Percentiles rank a stretch among this genome's conserved stretches.
Conservation (phyloP, 2,888 invertebrate genomes). For the Polylopha cassiicola region DNA sequence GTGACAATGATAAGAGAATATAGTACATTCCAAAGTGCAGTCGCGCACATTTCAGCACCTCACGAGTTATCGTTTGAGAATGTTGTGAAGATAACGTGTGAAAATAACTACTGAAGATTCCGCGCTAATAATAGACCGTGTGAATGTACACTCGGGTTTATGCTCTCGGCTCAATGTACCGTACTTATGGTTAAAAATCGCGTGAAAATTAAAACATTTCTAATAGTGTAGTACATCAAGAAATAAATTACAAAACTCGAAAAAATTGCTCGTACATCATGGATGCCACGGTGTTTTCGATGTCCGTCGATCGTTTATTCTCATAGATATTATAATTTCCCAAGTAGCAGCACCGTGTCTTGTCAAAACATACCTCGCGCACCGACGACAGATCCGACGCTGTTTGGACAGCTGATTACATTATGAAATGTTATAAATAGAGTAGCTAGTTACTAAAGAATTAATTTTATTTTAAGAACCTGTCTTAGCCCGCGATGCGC, state of each 20-base stretch:
- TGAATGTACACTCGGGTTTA: slow-evolving; percentile 1
- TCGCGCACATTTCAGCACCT: not conserved
- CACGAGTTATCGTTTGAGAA: slow-evolving; percentile 5
- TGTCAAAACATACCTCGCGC: no score
- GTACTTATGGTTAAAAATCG: no score
- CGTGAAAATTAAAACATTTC: no score
- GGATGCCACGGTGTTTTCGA: no score
- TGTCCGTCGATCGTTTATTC: no score
- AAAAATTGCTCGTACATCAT: no score
- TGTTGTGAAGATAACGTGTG: slow-evolving; percentile 14
- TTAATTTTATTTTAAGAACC: slow-evolving; percentile 19
- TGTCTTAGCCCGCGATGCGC: slow-evolving; percentile 8
- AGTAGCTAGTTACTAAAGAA: slow-evolving; percentile 13
- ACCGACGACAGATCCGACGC: not conserved
- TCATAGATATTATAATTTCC: no score
- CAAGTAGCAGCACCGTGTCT: no score
- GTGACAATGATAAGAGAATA: no score
- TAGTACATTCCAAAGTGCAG: no score
- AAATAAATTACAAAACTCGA: no score
- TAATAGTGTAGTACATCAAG: no score
- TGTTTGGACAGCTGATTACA: slow-evolving; percentile 19
- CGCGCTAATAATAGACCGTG: slow-evolving; percentile 11
- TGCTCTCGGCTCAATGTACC: not conserved
- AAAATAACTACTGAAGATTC: slow-evolving; percentile 11
- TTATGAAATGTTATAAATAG: slow-evolving; percentile 10